Percentiles rank a stretch among this genome's conserved stretches.
phyloP scores from a whole-genome alignment of 2,113 vertebrate genomes.

The Hippoglossus stenolepis region DNA sequence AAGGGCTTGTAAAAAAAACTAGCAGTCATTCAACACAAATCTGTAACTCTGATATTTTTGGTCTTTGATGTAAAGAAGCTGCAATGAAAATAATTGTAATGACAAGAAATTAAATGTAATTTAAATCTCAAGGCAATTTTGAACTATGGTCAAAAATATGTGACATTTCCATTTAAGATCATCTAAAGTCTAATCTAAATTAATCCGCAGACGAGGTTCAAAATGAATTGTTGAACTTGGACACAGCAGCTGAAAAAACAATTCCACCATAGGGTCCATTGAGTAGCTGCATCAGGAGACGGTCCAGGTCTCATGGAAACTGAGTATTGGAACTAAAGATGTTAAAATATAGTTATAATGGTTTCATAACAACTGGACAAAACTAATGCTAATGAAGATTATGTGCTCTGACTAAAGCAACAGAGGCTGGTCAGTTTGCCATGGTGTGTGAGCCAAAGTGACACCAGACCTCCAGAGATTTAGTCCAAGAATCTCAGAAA shows the following conservation, averaged over 20 bases:
- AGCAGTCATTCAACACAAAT: no score
- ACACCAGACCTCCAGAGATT: not conserved
- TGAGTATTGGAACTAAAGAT: not conserved
- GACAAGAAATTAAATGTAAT: not conserved
- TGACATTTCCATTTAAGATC: not conserved
- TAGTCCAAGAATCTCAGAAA: not conserved
- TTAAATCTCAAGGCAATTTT: not conserved
- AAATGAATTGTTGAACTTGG: not conserved
- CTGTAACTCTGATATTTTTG: no score
- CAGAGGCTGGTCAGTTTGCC: not conserved
- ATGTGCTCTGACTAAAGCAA: not conserved
- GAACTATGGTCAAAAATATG: not conserved
- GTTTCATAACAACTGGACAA: no score
- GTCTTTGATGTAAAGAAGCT: no score
- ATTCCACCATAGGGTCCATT: not conserved
- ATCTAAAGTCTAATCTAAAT: not conserved
- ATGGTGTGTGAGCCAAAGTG: not conserved
- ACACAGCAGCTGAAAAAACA: constrained; percentile 4
- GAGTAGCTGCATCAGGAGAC: not conserved
- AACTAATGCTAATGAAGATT: not conserved
- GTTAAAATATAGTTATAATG: no score
- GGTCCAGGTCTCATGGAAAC: not conserved
- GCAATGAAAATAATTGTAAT: no score
- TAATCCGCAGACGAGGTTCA: not conserved
- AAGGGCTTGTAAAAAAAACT: no score